Base-by-base conservation (phyloP, 1,140 invertebrate genomes). In the Drosophila miranda region DNA sequence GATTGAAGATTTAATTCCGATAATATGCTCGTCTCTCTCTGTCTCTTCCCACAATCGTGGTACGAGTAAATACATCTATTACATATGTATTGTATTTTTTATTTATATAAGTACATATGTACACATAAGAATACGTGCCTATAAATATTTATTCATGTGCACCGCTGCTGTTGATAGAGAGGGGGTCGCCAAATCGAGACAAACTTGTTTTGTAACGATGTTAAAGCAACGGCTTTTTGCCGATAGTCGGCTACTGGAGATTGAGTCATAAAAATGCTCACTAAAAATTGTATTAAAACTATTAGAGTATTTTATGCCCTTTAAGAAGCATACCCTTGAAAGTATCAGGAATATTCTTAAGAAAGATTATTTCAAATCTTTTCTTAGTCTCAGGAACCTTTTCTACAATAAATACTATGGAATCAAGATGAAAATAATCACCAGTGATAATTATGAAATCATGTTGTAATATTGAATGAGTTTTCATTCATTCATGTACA, bases 1-100 rank as follows among this genome's bases (percentile, higher is more conserved):
- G 69, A 72, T 60, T 72, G 69, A 72, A 67, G 44, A 61, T 52
- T 61, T 61, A 72, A 72, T 71, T 52, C 56, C 67, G 49, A 42
- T 34, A 53, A 19, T 41, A 46, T 45, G 42, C 34, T 14, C n/a
- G 41, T 30, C 21, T 21, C 3, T 41, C 28, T 50, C n/a, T 14
- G 6, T 45, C 3, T 45, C 4, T 19, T 11, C 11, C 11, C 34
- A 38, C 34, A 38, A 13, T 13, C 11, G 34, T 38, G 13, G 45
- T 46, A 21, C 5, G 19, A 16, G 19, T 16, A 28, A 1, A 2
- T 7, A 1, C 19, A 28, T 34, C 9, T 52, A 38, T 38, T 34
- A 21, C 3, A 41, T 14, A 19, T 45, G 19, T 14, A 38, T 9
- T 30, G 2, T 30, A 30, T 3, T 14, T 42, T 28, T 44, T 42